phyloP scores from a whole-genome alignment of 1,140 invertebrate genomes.

The Drosophila neocordata region DNA sequence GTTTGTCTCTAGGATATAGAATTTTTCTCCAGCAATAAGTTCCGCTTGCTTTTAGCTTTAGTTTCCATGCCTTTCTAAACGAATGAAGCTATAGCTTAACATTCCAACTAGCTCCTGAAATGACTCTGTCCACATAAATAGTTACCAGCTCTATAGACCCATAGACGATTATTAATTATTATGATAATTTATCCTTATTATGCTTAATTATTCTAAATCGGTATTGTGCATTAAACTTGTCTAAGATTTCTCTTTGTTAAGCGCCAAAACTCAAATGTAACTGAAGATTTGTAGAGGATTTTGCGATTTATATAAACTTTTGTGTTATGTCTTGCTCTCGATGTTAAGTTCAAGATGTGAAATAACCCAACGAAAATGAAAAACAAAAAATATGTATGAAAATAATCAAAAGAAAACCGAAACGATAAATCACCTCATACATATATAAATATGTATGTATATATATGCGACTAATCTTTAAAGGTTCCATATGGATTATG shows the following conservation, averaged over 20 bases:
- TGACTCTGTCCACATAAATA: not conserved
- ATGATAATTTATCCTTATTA: not conserved
- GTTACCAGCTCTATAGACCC: not conserved
- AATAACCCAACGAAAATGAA: slow-evolving; percentile 13
- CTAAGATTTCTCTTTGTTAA: slow-evolving; percentile 22
- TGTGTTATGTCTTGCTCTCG: not conserved
- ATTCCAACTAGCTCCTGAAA: not conserved
- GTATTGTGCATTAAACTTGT: slow-evolving; percentile 16
- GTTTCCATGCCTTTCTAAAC: too few relatives aligned
- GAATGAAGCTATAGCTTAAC: not conserved
- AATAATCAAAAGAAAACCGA: not conserved
- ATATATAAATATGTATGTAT: not conserved
- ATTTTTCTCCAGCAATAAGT: not conserved
- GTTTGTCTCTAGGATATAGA: slow-evolving; percentile 17
- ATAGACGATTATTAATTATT: not conserved
- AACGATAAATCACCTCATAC: not conserved
- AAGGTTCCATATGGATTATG: not conserved
- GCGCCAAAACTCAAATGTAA: slow-evolving; percentile 20
- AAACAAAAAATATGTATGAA: too few relatives aligned
- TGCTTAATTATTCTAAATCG: slow-evolving; percentile 10
- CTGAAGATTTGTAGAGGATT: slow-evolving; percentile 16
- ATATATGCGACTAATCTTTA: slow-evolving; percentile 11
- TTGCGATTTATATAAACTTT: not conserved
- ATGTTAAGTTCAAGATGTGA: slow-evolving; percentile 6
- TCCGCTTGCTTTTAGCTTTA: too few relatives aligned